Conservation (phyloP, 2,888 invertebrate genomes). For the Drosophila diplacantha region DNA sequence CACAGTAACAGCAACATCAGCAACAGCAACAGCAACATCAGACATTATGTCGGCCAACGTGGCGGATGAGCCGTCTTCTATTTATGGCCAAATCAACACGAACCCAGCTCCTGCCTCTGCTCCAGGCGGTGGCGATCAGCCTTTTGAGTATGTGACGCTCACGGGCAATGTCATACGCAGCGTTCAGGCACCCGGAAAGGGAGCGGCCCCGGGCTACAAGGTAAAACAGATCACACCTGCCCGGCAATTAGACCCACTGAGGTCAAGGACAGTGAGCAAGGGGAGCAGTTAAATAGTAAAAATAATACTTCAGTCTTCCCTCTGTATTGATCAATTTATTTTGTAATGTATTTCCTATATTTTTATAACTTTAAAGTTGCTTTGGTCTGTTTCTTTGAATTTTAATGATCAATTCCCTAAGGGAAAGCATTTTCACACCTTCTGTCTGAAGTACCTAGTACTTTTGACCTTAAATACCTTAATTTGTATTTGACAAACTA, state of each 20-base stretch:
- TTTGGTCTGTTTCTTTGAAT: not conserved
- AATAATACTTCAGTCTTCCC: not conserved
- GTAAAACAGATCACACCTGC: constrained; percentile 46
- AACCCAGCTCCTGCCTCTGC: constrained; percentile 23
- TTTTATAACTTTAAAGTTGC: not conserved
- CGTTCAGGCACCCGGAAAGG: constrained; percentile 78
- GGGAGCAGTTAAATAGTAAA: not conserved
- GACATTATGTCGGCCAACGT: constrained; percentile 54
- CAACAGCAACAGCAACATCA: constrained; percentile 24
- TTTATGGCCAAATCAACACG: constrained; percentile 59
- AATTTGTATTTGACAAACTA: not conserved
- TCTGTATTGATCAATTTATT: not conserved
- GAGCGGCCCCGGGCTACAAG: constrained; percentile 73
- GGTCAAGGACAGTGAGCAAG: constrained; percentile 18
- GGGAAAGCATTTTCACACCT: not conserved
- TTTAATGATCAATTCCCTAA: not conserved
- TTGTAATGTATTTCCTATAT: not conserved
- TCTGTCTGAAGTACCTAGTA: not conserved
- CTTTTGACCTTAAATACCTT: too few species aligned
- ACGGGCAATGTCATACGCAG: constrained; percentile 78
- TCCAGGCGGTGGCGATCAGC: constrained; percentile 59
- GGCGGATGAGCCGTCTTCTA: constrained; percentile 66
- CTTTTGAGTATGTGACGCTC: constrained; percentile 77
- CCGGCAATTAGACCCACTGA: not conserved
- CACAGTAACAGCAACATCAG: too few species aligned